phyloP scores from a whole-genome alignment of 1,140 invertebrate genomes.

The Drosophila nasuta region DNA sequence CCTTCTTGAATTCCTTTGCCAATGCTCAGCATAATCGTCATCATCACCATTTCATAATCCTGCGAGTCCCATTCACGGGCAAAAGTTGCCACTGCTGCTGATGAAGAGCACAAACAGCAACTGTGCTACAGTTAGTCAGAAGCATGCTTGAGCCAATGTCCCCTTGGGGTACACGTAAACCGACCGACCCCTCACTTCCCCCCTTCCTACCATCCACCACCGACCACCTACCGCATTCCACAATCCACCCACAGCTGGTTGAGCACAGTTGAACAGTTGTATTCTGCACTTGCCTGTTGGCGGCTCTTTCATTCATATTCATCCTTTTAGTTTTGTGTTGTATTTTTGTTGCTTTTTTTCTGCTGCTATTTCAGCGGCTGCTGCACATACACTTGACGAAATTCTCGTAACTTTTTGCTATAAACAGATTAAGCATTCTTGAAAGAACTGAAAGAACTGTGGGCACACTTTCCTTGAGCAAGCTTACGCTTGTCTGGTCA shows the following conservation, averaged over 20 bases:
- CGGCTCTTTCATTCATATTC: constrained; percentile 78
- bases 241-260: background rate
- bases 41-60: constrained; percentile 32
- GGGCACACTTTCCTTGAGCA: background rate
- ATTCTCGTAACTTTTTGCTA: background rate
- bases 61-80: constrained; percentile 70
- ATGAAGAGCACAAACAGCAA: constrained; percentile 74
- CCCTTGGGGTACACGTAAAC: constrained; percentile 62
- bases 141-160: constrained; percentile 79
- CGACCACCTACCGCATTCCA: background rate
- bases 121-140: constrained; percentile 65
- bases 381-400: constrained; percentile 35
- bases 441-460: background rate
- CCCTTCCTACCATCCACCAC: background rate
- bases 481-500: background rate
- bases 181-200: background rate
- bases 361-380: constrained; percentile 8
- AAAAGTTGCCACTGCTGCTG: constrained; percentile 46
- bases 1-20: constrained; percentile 56
- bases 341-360: constrained; percentile 19
- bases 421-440: background rate
- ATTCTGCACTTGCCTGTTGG: constrained; percentile 59
- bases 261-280: constrained; percentile 61
- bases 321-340: constrained; percentile 69
- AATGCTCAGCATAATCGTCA: constrained; percentile 15